Evolutionary conservation across 2,113 vertebrate species (phyloP).

Genomic region (Falcunculus frontatus): DNA sequence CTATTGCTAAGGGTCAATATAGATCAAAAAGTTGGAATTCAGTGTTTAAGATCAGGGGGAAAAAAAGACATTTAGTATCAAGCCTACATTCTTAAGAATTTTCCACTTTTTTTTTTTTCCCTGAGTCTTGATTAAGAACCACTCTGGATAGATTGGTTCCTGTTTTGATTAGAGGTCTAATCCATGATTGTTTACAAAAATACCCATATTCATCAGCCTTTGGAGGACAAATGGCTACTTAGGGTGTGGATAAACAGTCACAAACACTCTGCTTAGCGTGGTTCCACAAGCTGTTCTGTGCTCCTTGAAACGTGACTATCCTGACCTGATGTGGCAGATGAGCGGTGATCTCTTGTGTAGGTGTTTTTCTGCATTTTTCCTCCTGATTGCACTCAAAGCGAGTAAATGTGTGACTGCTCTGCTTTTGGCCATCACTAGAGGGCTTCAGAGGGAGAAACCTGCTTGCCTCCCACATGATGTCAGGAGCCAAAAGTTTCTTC

Average conservation of each 20-base stretch:
- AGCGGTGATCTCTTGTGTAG: neutral
- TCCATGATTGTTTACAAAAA: neutral
- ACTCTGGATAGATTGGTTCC: neutral
- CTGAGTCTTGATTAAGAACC: neutral
- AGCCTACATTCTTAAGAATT: neutral
- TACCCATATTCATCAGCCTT: neutral
- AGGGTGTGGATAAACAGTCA: neutral
- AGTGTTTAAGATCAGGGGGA: neutral
- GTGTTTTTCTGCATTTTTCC: neutral
- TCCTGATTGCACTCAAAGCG: rapidly evolving
- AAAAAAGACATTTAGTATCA: neutral
- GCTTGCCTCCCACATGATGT: neutral
- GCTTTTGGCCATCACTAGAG: neutral
- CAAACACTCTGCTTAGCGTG: neutral
- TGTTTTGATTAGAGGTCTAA: neutral
- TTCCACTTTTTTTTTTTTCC: neutral
- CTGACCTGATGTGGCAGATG: neutral
- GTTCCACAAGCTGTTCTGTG: neutral
- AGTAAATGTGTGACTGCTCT: neutral
- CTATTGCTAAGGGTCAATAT: neutral
- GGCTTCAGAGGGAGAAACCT: neutral
- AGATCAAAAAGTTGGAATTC: neutral
- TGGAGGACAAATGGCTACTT: neutral
- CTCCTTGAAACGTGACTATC: neutral
- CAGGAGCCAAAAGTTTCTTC: neutral